Evolutionary conservation across 2,113 vertebrate genomes (phyloP).

Genomic region (Austrofundulus limnaeus): DNA sequence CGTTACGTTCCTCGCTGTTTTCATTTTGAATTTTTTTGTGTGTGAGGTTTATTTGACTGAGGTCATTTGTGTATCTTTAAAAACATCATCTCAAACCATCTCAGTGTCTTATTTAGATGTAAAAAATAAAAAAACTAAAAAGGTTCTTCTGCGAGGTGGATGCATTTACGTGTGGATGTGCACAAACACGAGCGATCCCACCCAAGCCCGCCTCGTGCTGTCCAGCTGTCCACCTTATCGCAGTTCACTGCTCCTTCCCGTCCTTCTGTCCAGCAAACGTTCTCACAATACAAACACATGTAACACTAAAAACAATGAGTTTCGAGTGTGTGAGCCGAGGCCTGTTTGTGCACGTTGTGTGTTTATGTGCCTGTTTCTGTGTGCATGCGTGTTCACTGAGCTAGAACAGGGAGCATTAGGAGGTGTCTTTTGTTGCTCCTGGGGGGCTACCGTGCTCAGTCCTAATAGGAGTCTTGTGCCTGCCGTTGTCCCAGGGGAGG

Average conservation of each 20-base stretch:
- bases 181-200: constrained; percentile 58
- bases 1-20: too few species aligned
- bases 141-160: constrained; percentile 38
- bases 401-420: constrained; percentile 76
- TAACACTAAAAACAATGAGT: constrained; percentile 55
- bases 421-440: constrained; percentile 81
- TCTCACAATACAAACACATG: constrained; percentile 46
- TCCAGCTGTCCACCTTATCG: constrained; percentile 79
- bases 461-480: constrained; percentile 85
- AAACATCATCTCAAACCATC: constrained; percentile 9
- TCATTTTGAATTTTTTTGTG: too few species aligned
- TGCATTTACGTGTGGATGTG: constrained; percentile 53
- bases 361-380: constrained; percentile 61
- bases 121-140: constrained; percentile 11
- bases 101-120: constrained; percentile 9
- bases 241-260: constrained; percentile 58
- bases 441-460: constrained; percentile 77
- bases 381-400: constrained; percentile 63
- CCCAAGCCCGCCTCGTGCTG: constrained; percentile 65
- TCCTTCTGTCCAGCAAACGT: constrained; percentile 44
- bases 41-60: not conserved
- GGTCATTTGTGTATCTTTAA: not conserved
- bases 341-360: constrained; percentile 50
- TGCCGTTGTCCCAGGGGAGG: constrained; percentile 78
- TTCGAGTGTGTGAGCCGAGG: constrained; percentile 47